Base-by-base conservation (phyloP, 2,888 invertebrate genomes). In the Iselma pallidipennis region DNA sequence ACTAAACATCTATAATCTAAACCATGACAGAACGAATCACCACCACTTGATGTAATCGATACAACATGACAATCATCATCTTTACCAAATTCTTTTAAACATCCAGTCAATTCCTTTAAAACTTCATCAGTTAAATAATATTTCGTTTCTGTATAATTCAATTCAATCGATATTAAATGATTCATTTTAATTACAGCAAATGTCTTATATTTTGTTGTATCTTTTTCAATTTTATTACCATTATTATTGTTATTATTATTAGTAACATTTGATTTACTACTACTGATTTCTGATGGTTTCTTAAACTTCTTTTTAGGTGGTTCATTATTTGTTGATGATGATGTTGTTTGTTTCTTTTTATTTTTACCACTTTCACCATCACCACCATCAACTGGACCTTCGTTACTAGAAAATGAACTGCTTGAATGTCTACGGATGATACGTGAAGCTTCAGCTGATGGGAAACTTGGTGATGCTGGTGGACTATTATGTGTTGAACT, bases 401-500 rank as follows among this genome's bases (percentile, higher is more conserved):
- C 77, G 48, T 64, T 71, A 63, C 80, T 80, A 0, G 91, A 91
- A 76, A 91, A 91, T 0, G 92, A 92, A 77, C 92, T 92, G 49
- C 92, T 93, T 2, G 94, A 94, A 74, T 94, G 91, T 16, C 94
- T 84, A 37, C 93, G 84, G 72, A 94, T 89, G 59, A 94, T 92
- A 73, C 92, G 87, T 0, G 94, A 92, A 56, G 89, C 90, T 76
- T 92, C 92, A 1, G 90, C 90, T 80, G 85, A 89, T 55, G 87
- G 85, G 74, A 86, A 89, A 77, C 85, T 85, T 67, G 87, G 87
- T 1, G 87, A 84, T 2, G 86, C 82, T 4, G 86, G 85, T 19
- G 87, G 86, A 52, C 81, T 80, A 16, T 37, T 14, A 29, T 79
- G 78, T 3, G 76, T 62, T 0, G 80, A 80, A 66, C 80, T 81